Evolutionary conservation across 2,888 invertebrate species (phyloP).

Genomic region (Acrobeloides nanus): DNA sequence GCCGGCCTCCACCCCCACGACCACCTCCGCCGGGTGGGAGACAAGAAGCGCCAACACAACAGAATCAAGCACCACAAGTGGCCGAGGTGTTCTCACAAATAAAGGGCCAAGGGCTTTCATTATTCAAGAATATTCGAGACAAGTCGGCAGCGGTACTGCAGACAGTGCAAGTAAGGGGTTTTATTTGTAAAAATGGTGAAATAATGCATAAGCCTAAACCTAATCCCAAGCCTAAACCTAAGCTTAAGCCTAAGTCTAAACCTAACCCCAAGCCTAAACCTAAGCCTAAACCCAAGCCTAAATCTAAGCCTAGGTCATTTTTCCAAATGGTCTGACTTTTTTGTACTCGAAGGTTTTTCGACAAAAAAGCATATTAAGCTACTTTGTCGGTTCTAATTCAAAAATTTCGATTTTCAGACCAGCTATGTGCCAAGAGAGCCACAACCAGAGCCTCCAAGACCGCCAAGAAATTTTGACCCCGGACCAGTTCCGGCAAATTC

Average conservation of each 20-base stretch:
- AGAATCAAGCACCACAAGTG: conserved; percentile 11
- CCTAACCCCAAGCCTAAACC: too few relatives aligned
- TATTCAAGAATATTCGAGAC: conserved; percentile 86
- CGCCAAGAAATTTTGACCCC: not conserved
- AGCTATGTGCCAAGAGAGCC: conserved; percentile 1
- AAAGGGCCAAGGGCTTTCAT: conserved; percentile 82
- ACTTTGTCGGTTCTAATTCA: not conserved
- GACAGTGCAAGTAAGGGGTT: conserved; percentile 66
- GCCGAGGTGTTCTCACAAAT: conserved; percentile 65
- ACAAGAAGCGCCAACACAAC: conserved; percentile 5
- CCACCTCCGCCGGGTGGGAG: conserved; percentile 6
- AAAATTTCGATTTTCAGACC: conserved; percentile 6
- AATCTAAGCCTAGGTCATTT: too few relatives aligned
- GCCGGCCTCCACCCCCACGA: conserved; percentile 7
- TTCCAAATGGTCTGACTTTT: too few relatives aligned
- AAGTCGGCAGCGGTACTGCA: conserved; percentile 94
- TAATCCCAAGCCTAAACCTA: too few relatives aligned
- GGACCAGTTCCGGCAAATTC: not conserved
- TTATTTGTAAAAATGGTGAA: too few relatives aligned
- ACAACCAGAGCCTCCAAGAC: conserved; percentile 13
- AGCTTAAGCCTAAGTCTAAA: too few relatives aligned
- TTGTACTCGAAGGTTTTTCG: too few relatives aligned
- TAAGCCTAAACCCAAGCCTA: too few relatives aligned
- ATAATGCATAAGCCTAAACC: too few relatives aligned
- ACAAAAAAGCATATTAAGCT: too few relatives aligned